phyloP scores from a whole-genome alignment of 2,797 vertebrate species.

The Florisuga fusca region DNA sequence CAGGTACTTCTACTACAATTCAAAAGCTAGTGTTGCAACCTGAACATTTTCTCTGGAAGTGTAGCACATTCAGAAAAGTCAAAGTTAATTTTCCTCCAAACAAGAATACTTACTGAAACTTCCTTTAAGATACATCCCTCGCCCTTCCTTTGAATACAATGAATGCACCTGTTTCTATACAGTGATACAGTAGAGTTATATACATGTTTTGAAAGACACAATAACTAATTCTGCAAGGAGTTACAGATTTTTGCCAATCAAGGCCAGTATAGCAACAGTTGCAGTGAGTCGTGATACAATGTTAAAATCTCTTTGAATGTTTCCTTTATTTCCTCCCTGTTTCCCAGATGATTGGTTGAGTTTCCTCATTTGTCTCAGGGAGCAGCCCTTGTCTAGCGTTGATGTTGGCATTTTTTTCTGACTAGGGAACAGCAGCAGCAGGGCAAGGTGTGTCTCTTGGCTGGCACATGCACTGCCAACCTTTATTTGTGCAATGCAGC shows the following conservation, averaged over 20 bases:
- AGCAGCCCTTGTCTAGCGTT: background rate
- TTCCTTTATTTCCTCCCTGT: constrained; percentile 18
- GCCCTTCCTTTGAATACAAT: background rate
- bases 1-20: background rate
- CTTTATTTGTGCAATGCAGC: too few species aligned
- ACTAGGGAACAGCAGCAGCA: background rate
- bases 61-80: background rate
- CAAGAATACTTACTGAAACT: background rate
- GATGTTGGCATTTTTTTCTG: background rate
- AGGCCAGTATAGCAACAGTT: background rate
- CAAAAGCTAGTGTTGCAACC: background rate
- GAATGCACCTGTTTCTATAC: accelerated
- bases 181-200: background rate
- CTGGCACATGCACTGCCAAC: background rate
- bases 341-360: background rate
- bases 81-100: background rate
- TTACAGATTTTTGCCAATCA: background rate
- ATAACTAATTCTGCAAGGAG: background rate
- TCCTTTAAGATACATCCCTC: background rate
- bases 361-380: background rate
- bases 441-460: background rate
- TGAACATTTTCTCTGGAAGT: background rate
- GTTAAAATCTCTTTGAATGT: background rate
- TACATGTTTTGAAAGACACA: background rate
- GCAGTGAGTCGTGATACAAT: background rate